These are phyloP conservation scores for Otocyon megalotis DNA, from an alignment of 2,113 vertebrate genomes.

Conservation along the genomic window DNA sequence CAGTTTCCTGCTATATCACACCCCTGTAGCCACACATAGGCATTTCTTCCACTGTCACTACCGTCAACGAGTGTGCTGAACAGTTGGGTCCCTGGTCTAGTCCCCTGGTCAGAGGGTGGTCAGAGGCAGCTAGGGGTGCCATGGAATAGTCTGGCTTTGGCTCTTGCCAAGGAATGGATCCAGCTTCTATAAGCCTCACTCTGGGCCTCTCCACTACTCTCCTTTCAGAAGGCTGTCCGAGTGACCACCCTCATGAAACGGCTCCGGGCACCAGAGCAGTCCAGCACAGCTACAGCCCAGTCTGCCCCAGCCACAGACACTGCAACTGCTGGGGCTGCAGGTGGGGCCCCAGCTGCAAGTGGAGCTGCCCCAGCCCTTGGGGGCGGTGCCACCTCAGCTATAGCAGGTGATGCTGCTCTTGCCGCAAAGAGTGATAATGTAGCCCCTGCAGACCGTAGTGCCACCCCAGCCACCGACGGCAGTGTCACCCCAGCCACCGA, in stretches of 20 bases:
- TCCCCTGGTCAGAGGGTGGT: not conserved
- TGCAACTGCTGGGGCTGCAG: conserved; percentile 65
- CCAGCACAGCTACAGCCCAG: conserved; percentile 80
- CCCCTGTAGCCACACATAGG: not conserved
- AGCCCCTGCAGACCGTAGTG: conserved; percentile 75
- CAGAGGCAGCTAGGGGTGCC: not conserved
- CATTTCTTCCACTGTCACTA: not conserved
- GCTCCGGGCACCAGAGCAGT: conserved; percentile 93
- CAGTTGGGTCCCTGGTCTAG: not conserved
- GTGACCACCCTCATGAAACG: conserved; percentile 99
- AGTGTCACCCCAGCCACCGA: conserved; percentile 76
- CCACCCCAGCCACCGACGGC: conserved; percentile 82
- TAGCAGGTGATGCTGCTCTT: conserved; percentile 63
- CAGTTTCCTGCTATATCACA: not conserved
- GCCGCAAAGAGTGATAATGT: conserved; percentile 64
- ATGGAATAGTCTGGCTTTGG: not conserved
- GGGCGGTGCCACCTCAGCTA: conserved; percentile 72
- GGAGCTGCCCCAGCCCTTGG: conserved; percentile 71
- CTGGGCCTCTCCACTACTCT: not conserved
- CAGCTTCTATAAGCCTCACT: not conserved
- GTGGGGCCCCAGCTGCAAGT: conserved; percentile 59
- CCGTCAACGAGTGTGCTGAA: not conserved
- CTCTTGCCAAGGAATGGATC: not conserved
- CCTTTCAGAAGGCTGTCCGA: conserved; percentile 95
- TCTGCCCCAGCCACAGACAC: conserved; percentile 73